Evolutionary conservation across 2,888 invertebrate genomes (phyloP).

Genomic region (Lamellibrachia satsuma): DNA sequence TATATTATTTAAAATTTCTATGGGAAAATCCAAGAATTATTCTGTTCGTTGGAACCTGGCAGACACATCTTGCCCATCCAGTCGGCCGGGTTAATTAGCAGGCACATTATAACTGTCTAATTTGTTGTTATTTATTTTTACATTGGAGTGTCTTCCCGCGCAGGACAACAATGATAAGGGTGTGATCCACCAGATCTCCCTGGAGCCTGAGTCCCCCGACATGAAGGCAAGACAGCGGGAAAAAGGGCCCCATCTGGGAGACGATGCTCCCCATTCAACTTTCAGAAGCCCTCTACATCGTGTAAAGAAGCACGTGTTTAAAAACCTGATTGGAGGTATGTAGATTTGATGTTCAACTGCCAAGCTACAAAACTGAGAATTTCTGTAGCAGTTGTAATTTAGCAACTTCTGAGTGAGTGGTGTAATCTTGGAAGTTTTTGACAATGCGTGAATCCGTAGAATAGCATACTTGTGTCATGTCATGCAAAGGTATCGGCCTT

Average conservation of each 20-base stretch:
- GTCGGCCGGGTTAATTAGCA: too few species aligned
- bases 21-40: too few species aligned
- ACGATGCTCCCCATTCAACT: conserved; percentile 24
- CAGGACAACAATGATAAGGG: conserved; percentile 2
- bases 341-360: neutral
- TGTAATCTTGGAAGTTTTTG: neutral
- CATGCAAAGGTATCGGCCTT: neutral
- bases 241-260: neutral
- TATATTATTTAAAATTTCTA: too few species aligned
- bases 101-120: too few species aligned
- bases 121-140: too few species aligned
- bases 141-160: neutral
- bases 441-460: neutral
- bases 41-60: too few species aligned
- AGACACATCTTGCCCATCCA: too few species aligned
- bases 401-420: neutral
- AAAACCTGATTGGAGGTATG: conserved; percentile 51
- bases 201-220: conserved; percentile 23
- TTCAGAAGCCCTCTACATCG: conserved; percentile 32
- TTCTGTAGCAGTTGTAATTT: neutral
- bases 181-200: neutral
- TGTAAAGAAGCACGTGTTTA: conserved; percentile 40
- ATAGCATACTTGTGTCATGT: neutral
- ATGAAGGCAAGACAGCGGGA: neutral
- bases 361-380: neutral